phyloP scores from a whole-genome alignment of 2,797 vertebrate genomes.

The Microchirus variegatus region DNA sequence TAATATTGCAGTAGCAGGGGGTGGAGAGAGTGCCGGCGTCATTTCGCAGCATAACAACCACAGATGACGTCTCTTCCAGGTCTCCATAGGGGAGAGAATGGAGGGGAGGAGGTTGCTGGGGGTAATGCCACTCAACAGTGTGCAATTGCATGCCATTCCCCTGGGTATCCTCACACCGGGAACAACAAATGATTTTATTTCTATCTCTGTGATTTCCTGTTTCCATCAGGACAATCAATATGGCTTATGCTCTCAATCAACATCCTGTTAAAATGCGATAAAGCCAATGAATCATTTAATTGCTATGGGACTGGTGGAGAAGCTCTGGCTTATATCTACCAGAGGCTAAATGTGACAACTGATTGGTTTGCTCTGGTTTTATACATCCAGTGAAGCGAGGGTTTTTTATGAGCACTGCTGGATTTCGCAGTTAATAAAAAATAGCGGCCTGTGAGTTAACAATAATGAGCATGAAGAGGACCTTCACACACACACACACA shows the following conservation, averaged over 20 bases:
- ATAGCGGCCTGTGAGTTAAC: constrained; percentile 37
- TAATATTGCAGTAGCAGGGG: constrained; percentile 78
- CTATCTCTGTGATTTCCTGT: constrained; percentile 86
- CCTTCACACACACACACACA: constrained; percentile 25
- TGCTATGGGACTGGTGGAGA: constrained; percentile 76
- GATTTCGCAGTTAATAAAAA: constrained; percentile 54
- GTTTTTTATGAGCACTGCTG: constrained; percentile 48
- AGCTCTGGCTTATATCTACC: constrained; percentile 73
- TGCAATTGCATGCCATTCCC: constrained; percentile 81
- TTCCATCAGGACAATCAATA: constrained; percentile 86
- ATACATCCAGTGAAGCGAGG: constrained; percentile 60
- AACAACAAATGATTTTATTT: constrained; percentile 86
- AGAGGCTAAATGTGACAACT: constrained; percentile 75
- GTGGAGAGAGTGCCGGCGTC: constrained; percentile 79
- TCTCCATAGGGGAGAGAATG: constrained; percentile 81
- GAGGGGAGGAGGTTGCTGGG: constrained; percentile 74
- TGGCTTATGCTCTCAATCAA: constrained; percentile 84
- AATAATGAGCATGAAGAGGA: constrained; percentile 24
- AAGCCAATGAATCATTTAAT: constrained; percentile 83
- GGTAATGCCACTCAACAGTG: constrained; percentile 81
- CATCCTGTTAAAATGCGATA: constrained; percentile 84
- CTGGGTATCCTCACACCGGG: constrained; percentile 80
- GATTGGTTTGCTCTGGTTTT: constrained; percentile 70
- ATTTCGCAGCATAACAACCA: constrained; percentile 87
- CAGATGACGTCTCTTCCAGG: constrained; percentile 85